Evolutionary conservation across 2,888 invertebrate genomes (phyloP).

Genomic region (Athrips mouffetella): DNA sequence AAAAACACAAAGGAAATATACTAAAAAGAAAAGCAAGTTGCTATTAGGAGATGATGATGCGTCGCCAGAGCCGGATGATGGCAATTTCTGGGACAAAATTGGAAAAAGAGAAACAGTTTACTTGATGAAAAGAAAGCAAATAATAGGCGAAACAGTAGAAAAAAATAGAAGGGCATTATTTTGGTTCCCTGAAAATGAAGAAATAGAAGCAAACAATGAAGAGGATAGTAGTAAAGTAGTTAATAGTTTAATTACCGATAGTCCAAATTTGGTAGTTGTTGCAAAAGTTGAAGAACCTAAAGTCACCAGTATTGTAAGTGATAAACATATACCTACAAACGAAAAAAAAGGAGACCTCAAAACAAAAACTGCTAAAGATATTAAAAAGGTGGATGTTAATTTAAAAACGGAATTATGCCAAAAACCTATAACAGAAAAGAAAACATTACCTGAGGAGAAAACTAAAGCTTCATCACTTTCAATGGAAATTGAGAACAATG

Average conservation of each 20-base stretch:
- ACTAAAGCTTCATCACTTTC: too few species aligned
- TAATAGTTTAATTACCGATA: not conserved
- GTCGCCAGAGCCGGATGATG: conserved; percentile 64
- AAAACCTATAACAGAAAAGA: too few species aligned
- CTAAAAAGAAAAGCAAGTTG: conserved; percentile 36
- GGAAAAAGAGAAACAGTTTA: conserved; percentile 82
- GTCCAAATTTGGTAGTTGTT: not conserved
- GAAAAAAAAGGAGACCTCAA: not conserved
- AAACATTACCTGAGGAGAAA: not conserved
- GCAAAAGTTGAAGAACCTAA: not conserved
- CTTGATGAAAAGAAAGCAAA: conserved; percentile 75
- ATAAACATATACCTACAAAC: not conserved
- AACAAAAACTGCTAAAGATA: not conserved
- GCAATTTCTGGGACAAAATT: conserved; percentile 82
- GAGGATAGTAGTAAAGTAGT: conserved; percentile 9
- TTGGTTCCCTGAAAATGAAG: conserved; percentile 57
- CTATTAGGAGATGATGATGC: conserved; percentile 29
- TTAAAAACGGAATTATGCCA: not conserved
- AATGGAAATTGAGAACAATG: too few species aligned
- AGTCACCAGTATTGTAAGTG: not conserved
- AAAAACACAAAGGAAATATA: conserved; percentile 22
- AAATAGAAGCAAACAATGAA: conserved; percentile 23
- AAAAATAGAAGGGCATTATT: conserved; percentile 51
- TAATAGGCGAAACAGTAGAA: conserved; percentile 61
- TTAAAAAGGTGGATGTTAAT: not conserved